phyloP scores from a whole-genome alignment of 1,140 invertebrate genomes.

The Lucilia sericata region DNA sequence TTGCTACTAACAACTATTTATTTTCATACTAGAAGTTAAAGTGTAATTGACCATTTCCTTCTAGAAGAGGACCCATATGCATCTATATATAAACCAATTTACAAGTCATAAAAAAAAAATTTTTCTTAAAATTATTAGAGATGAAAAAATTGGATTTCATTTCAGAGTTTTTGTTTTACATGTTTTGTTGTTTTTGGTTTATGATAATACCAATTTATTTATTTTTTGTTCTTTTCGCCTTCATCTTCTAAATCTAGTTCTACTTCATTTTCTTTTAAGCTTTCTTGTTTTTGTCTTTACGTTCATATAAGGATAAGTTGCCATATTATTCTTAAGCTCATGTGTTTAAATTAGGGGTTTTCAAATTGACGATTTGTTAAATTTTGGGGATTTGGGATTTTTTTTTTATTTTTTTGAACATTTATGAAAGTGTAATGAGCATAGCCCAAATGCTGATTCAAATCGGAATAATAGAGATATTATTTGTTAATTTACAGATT shows the following conservation, averaged over 20 bases:
- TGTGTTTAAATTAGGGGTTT: not conserved
- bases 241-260: too few relatives aligned
- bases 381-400: too few relatives aligned
- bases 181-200: not conserved
- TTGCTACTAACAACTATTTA: too few relatives aligned
- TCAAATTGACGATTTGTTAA: too few relatives aligned
- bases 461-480: too few relatives aligned
- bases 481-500: too few relatives aligned
- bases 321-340: not conserved
- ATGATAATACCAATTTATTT: slow-evolving; percentile 8
- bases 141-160: not conserved
- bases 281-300: not conserved
- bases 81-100: not conserved
- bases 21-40: too few relatives aligned
- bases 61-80: not conserved
- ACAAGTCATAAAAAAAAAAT: not conserved
- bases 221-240: not conserved
- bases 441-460: too few relatives aligned
- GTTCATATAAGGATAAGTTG: not conserved
- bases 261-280: not conserved
- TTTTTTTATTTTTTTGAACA: too few relatives aligned
- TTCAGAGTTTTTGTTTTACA: not conserved
- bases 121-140: not conserved
- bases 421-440: too few relatives aligned
- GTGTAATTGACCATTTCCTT: not conserved